Conservation (phyloP, 2,888 invertebrate genomes). For the Lamellibrachia satsuma region DNA sequence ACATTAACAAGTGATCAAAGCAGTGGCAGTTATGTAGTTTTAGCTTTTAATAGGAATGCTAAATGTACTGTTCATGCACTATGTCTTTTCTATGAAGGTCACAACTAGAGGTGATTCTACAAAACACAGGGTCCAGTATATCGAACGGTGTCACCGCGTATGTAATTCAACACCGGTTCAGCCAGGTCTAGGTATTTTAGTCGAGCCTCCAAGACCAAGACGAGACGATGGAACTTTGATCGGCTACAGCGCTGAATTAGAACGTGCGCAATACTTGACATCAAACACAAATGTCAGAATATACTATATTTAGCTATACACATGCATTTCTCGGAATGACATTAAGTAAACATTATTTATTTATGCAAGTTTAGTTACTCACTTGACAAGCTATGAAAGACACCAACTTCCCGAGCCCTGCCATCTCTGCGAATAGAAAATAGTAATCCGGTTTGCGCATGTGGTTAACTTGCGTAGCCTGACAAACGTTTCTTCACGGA, state of each 20-base stretch:
- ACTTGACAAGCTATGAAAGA: background rate
- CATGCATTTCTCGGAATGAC: background rate
- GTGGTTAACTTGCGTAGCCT: background rate
- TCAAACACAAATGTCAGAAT: background rate
- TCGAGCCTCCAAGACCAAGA: background rate
- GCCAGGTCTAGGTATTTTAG: background rate
- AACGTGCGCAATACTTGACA: background rate
- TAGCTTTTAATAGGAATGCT: background rate
- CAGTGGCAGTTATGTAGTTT: background rate
- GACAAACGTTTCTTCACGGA: background rate
- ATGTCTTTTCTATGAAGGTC: background rate
- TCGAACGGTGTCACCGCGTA: background rate
- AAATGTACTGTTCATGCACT: background rate
- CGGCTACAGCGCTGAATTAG: background rate
- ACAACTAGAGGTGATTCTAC: background rate
- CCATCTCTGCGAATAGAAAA: background rate
- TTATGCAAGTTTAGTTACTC: background rate
- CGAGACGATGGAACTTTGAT: background rate
- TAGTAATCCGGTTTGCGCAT: background rate
- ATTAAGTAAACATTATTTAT: background rate
- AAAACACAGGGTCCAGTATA: background rate
- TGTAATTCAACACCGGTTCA: background rate
- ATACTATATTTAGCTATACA: background rate
- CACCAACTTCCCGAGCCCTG: background rate
- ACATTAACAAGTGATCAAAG: background rate